Evolutionary conservation across 2,888 invertebrate species (phyloP).

Genomic region (Spodoptera littoralis): DNA sequence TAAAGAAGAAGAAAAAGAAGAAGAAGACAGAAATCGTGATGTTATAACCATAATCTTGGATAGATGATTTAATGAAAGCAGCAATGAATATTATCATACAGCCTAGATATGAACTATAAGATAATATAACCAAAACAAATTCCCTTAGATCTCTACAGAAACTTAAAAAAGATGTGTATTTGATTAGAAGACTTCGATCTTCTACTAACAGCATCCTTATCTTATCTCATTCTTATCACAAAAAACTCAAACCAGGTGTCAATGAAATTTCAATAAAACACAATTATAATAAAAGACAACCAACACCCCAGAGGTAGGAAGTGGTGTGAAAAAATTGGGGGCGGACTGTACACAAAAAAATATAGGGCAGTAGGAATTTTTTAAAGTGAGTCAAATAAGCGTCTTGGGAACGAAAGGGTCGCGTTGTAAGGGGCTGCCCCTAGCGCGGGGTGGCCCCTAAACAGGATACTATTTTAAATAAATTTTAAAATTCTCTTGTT

Average conservation of each 20-base stretch:
- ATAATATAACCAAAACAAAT: too few species aligned
- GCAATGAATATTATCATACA: too few species aligned
- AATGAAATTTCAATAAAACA: conserved; percentile 24
- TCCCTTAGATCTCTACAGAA: too few species aligned
- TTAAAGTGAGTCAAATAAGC: conserved; percentile 77
- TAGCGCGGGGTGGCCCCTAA: conserved; percentile 57
- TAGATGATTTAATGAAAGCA: too few species aligned
- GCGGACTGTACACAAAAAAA: conserved; percentile 55
- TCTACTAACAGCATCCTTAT: not conserved
- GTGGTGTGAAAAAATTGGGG: conserved; percentile 33
- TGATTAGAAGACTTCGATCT: not conserved
- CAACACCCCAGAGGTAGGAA: conserved; percentile 18
- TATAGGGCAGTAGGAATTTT: conserved; percentile 76
- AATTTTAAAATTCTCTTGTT: too few species aligned
- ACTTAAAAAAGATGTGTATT: too few species aligned
- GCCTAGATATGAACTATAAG: too few species aligned
- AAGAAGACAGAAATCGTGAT: too few species aligned
- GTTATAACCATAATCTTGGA: too few species aligned
- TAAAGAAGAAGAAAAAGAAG: too few species aligned
- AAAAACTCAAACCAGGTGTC: conserved; percentile 21
- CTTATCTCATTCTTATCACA: conserved; percentile 14
- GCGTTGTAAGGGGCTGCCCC: conserved; percentile 60
- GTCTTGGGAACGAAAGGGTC: conserved; percentile 74
- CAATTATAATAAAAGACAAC: conserved; percentile 1
- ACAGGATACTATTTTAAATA: conserved; percentile 25